Evolutionary conservation across 2,797 vertebrate species (phyloP).

Genomic region (Galaxias olidus): DNA sequence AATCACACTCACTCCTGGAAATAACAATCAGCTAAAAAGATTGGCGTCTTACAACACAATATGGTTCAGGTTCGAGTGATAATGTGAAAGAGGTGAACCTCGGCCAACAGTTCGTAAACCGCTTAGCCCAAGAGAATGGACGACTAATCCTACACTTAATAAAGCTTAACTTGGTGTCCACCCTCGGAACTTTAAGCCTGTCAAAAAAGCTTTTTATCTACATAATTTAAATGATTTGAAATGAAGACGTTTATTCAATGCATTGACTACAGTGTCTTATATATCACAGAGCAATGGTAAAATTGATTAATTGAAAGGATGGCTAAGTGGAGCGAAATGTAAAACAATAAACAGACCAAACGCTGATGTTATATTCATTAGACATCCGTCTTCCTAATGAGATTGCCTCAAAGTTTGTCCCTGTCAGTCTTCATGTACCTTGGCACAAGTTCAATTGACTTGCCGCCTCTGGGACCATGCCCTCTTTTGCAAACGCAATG

Average conservation of each 20-base stretch:
- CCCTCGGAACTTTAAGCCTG: slow-evolving; percentile 26
- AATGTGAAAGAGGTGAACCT: slow-evolving; percentile 46
- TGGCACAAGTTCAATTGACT: slow-evolving; percentile 11
- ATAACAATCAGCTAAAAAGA: no score
- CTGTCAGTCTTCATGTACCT: not conserved
- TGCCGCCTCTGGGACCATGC: not conserved
- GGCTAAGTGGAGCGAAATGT: no score
- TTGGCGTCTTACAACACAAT: no score
- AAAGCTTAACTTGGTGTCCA: slow-evolving; percentile 35
- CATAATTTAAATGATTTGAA: no score
- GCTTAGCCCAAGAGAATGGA: slow-evolving; percentile 59
- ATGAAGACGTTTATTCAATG: no score
- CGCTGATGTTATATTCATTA: not conserved
- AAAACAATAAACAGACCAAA: no score
- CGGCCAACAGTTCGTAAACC: slow-evolving; percentile 52
- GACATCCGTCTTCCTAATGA: not conserved
- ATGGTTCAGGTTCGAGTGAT: not conserved
- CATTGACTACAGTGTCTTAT: no score
- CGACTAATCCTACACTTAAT: slow-evolving; percentile 51
- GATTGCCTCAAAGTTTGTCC: slow-evolving; percentile 5
- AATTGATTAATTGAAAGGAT: no score
- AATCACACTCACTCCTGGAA: no score
- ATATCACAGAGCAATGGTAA: no score
- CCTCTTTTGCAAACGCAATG: not conserved
- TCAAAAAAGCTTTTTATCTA: slow-evolving; percentile 35